These are phyloP conservation scores for Hyphantria cunea DNA, from an alignment of 1,140 invertebrate species.

Conservation along the genomic window DNA sequence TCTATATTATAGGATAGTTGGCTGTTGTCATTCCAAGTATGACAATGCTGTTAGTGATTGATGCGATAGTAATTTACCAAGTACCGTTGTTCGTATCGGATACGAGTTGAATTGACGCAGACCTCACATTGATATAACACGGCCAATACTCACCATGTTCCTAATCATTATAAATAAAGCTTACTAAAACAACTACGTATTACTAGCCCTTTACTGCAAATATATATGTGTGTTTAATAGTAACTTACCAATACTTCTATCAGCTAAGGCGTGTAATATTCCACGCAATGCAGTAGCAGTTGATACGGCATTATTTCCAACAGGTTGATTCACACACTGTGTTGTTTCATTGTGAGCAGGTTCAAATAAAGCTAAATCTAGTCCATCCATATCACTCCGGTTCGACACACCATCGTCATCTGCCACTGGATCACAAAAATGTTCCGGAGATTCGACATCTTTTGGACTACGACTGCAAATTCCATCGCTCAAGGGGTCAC, in stretches of 20 bases:
- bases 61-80: slow-evolving; percentile 70
- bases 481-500: slow-evolving; percentile 76
- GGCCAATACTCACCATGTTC: slow-evolving; percentile 38
- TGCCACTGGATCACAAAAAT: slow-evolving; percentile 66
- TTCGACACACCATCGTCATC: slow-evolving; percentile 75
- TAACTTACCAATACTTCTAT: slow-evolving; percentile 61
- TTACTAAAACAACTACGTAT: slow-evolving; percentile 44
- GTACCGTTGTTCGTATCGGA: slow-evolving; percentile 77
- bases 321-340: slow-evolving; percentile 42
- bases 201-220: slow-evolving; percentile 37
- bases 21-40: slow-evolving; percentile 53
- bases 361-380: slow-evolving; percentile 86
- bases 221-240: slow-evolving; percentile 36
- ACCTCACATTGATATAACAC: slow-evolving; percentile 48
- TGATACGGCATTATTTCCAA: slow-evolving; percentile 59
- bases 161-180: slow-evolving; percentile 55
- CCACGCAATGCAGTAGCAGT: slow-evolving; percentile 59
- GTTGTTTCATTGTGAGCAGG: slow-evolving; percentile 80
- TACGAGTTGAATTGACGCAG: slow-evolving; percentile 56
- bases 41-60: slow-evolving; percentile 69
- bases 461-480: slow-evolving; percentile 78
- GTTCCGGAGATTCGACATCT: slow-evolving; percentile 74
- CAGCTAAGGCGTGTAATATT: slow-evolving; percentile 63
- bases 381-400: slow-evolving; percentile 86
- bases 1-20: slow-evolving; percentile 17